These are phyloP conservation scores for Rotaria macrura DNA, from an alignment of 2,888 invertebrate species.

Conservation along the genomic window DNA sequence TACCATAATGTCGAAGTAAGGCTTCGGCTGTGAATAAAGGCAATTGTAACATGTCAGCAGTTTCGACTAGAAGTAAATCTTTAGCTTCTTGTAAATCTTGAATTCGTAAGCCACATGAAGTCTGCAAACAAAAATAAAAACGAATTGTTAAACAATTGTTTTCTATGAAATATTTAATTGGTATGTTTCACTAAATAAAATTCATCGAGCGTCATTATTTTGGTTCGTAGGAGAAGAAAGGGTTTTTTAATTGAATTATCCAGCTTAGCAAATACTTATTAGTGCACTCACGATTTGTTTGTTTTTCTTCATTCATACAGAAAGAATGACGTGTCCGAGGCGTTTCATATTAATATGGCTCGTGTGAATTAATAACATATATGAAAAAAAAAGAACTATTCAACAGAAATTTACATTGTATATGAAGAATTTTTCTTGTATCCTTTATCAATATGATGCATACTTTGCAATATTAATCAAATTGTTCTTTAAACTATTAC, in stretches of 20 bases:
- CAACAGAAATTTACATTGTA: neutral
- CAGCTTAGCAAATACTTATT: neutral
- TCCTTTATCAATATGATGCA: neutral
- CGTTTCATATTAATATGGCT: neutral
- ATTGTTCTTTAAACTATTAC: too few species aligned
- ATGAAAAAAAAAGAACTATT: neutral
- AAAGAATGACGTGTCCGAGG: neutral
- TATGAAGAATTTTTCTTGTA: neutral
- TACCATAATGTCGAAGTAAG: slow-evolving; percentile 60
- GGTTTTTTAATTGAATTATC: neutral
- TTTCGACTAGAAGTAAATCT: slow-evolving; percentile 61
- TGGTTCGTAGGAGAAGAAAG: too few species aligned
- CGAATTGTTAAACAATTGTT: slow-evolving; percentile 35
- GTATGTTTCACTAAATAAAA: too few species aligned
- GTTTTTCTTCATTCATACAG: neutral
- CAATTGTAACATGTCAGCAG: slow-evolving; percentile 62
- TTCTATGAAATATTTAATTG: slow-evolving; percentile 36
- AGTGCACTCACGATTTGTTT: neutral
- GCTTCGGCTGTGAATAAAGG: slow-evolving; percentile 63
- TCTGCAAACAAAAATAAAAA: slow-evolving; percentile 17
- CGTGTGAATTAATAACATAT: neutral
- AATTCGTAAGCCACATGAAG: slow-evolving; percentile 54
- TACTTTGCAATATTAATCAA: neutral
- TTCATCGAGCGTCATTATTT: too few species aligned
- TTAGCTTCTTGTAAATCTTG: slow-evolving; percentile 64